phyloP scores from a whole-genome alignment of 2,797 vertebrate genomes.

The Esox masquinongy region DNA sequence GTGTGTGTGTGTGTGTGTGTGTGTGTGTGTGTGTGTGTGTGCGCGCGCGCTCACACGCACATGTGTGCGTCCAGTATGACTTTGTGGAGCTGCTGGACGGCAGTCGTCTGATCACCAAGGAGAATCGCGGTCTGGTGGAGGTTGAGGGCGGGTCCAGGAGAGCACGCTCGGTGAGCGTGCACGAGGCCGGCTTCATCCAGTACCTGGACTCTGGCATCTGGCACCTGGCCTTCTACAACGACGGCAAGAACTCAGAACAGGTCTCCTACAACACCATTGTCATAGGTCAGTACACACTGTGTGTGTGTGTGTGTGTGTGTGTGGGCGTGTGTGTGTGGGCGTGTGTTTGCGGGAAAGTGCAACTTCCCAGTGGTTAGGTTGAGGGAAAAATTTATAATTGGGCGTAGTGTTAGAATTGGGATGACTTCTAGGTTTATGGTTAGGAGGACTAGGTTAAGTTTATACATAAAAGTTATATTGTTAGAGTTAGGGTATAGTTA shows the following conservation, averaged over 20 bases:
- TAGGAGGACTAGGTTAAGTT: too few relatives aligned
- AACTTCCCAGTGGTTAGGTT: too few relatives aligned
- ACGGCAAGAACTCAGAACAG: constrained; percentile 90
- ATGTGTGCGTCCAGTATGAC: constrained; percentile 82
- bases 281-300: constrained; percentile 76
- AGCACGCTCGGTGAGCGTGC: constrained; percentile 85
- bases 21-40: constrained; percentile 6
- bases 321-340: neutral
- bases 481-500: too few relatives aligned
- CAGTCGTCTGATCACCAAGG: constrained; percentile 90
- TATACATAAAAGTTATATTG: too few relatives aligned
- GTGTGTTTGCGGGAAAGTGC: neutral
- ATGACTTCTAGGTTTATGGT: too few relatives aligned
- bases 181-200: constrained; percentile 95
- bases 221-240: constrained; percentile 98
- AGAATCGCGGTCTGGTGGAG: constrained; percentile 86
- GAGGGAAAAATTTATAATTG: too few relatives aligned
- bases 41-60: too few relatives aligned
- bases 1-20: constrained; percentile 9
- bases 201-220: constrained; percentile 96
- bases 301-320: constrained; percentile 19
- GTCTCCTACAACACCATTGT: constrained; percentile 93
- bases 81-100: constrained; percentile 96
- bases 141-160: constrained; percentile 70
- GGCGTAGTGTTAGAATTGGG: too few relatives aligned